Conservation (phyloP, 2,797 vertebrate genomes). For the Gallirallus australis region DNA sequence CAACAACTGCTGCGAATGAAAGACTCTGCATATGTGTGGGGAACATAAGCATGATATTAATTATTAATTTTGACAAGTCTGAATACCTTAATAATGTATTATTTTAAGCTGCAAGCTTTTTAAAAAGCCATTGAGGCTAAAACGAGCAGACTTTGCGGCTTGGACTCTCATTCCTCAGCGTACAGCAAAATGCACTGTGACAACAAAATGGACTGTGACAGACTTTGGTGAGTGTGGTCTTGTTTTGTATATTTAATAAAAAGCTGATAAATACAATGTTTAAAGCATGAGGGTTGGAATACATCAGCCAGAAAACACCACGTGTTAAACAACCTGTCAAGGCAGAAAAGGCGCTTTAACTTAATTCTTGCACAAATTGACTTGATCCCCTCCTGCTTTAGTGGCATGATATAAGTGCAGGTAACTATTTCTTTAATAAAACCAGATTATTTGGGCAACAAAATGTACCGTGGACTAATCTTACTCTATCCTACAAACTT, state of each 20-base stretch:
- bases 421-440: background rate
- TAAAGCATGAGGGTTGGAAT: conserved; percentile 12
- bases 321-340: background rate
- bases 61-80: conserved; percentile 72
- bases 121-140: background rate
- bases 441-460: background rate
- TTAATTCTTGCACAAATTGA: background rate
- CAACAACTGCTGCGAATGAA: background rate
- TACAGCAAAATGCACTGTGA: conserved; percentile 23
- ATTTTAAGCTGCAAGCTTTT: conserved; percentile 47
- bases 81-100: conserved; percentile 63
- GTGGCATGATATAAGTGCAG: background rate
- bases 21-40: conserved; percentile 9
- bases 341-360: background rate
- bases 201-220: conserved; percentile 68
- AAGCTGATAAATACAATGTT: conserved; percentile 45
- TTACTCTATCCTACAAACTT: background rate
- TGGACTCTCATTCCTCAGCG: conserved; percentile 42
- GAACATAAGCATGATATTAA: conserved; percentile 40
- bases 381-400: background rate
- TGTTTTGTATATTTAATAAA: conserved; percentile 61
- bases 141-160: conserved; percentile 13
- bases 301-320: background rate
- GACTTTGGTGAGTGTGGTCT: conserved; percentile 28
- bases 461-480: background rate